Evolutionary conservation across 1,140 invertebrate species (phyloP), one percentile per base, ranked within the genome.

Genomic region (Sarcophaga peregrina): DNA sequence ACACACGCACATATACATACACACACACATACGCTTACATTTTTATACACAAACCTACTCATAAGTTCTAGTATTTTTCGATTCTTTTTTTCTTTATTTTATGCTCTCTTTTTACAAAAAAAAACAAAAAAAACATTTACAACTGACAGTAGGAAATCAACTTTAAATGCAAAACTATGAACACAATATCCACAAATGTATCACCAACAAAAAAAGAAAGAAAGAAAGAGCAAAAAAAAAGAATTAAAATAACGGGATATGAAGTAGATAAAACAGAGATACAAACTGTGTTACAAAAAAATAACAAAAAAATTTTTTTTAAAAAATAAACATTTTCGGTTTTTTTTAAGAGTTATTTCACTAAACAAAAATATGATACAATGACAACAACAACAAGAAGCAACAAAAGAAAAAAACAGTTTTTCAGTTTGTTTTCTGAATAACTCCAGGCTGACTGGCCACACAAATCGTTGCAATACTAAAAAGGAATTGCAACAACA

Each of bases 381-480:
- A 25, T 68, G 25, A 37, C 25, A 37, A 37, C 25, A 37, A 37
- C 25, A 37, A 37, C 25, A 37, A 37, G 4, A 37, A 37, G 4
- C 25, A 37, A 37, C 25, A 37, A 37, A 37, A 37, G 1, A 37
- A 37, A 4, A 37, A 37, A 37, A 37, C 1, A 37, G 25, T 37
- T 37, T 37, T 37, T 4, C 25, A 37, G 25, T 37, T 37, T 37
- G 25, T 37, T 37, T 37, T 37, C 20, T 58, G 13, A 7, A 5
- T 20, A 68, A 68, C 62, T 68, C 62, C 62, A 68, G 62, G 62
- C 62, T 68, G 62, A 68, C 62, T 68, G 62, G 62, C 62, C 62
- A 20, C 62, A 20, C 62, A 68, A 68, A 68, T 68, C 17, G 62
- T 68, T 68, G 62, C n/a, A 68, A n/a, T n/a, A 58, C 54, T 58